Conservation (phyloP, 1,140 invertebrate species). For the Lepidurus packardi region DNA sequence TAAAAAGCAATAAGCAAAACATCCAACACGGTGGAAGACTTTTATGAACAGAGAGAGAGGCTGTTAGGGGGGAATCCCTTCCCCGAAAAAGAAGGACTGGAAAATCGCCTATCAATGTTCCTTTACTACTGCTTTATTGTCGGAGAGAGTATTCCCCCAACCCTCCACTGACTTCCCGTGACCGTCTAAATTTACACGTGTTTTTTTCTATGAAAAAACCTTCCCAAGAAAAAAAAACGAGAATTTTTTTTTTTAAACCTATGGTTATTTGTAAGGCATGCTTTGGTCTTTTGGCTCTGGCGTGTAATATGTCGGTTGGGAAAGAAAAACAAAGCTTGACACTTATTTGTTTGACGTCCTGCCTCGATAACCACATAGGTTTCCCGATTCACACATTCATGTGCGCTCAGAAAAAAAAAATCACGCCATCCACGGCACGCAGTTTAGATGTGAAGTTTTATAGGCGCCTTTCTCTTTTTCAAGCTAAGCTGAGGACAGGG, state of each 20-base stretch:
- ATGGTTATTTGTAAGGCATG: no score
- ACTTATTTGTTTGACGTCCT: no score
- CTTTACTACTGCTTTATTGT: background rate
- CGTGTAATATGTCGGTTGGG: no score
- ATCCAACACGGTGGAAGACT: background rate
- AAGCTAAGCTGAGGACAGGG: background rate
- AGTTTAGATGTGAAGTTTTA: background rate
- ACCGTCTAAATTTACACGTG: background rate
- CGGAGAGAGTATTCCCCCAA: background rate
- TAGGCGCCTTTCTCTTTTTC: background rate
- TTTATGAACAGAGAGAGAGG: slow-evolving; percentile 7
- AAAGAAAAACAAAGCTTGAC: no score
- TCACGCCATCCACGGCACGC: no score
- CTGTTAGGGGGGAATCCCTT: background rate
- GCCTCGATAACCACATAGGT: no score
- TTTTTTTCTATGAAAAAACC: background rate
- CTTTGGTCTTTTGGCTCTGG: no score
- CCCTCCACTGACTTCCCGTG: background rate
- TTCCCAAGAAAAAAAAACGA: background rate
- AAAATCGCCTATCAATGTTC: background rate
- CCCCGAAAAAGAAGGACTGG: background rate
- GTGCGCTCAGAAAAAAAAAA: no score
- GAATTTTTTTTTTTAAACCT: no score
- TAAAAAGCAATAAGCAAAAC: background rate
- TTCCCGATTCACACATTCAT: no score